Percentiles rank a stretch among this genome's conserved stretches.
Evolutionary conservation across 2,888 invertebrate species (phyloP).

Genomic region (Agrilus biguttatus): DNA sequence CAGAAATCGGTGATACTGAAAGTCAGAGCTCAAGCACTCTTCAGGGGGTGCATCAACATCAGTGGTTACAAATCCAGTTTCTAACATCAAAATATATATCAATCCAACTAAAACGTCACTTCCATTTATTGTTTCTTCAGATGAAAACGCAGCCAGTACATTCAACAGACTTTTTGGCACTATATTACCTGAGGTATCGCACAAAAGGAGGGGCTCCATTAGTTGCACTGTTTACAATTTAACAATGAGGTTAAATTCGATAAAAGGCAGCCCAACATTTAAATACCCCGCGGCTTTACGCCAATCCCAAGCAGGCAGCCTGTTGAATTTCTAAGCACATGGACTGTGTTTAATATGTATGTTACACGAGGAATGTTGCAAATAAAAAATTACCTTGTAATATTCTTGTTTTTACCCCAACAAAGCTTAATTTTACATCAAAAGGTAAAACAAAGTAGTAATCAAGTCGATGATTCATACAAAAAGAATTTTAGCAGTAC

Average conservation of each 20-base stretch:
- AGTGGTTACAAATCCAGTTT: conserved; percentile 25
- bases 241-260: conserved; percentile 4
- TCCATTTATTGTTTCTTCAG: conserved; percentile 6
- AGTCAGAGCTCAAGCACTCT: conserved; percentile 12
- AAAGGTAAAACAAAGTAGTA: no score
- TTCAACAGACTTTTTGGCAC: conserved; percentile 21
- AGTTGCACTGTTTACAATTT: conserved; percentile 9
- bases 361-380: no score
- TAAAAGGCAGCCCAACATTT: neutral
- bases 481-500: no score
- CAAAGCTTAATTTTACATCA: no score
- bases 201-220: conserved; percentile 22
- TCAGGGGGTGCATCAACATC: conserved; percentile 11
- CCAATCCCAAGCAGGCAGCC: conserved; percentile 4
- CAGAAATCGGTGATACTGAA: conserved; percentile 18
- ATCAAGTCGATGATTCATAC: no score
- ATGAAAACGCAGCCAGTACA: conserved; percentile 12
- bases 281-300: neutral
- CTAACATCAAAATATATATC: conserved; percentile 26
- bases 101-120: conserved; percentile 24
- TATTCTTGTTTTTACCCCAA: no score
- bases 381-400: no score
- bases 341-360: no score
- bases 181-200: conserved; percentile 20
- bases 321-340: conserved; percentile 6